These are phyloP conservation scores for Eucidaris tribuloides DNA, from an alignment of 35 echinoderm and acorn worm genomes.

Conservation along the genomic window DNA sequence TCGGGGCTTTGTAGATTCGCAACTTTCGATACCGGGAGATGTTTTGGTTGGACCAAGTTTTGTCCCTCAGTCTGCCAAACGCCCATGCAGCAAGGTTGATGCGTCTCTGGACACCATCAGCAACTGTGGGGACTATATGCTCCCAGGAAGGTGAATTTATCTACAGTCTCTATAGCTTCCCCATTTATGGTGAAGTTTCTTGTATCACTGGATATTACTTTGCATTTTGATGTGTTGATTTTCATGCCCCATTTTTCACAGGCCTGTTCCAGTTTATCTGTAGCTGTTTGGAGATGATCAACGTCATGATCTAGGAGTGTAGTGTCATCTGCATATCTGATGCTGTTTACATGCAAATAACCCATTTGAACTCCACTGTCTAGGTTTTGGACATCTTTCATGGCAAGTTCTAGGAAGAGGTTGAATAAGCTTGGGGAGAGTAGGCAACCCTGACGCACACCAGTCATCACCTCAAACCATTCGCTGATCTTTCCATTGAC, in stretches of 20 bases:
- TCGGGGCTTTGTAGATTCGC: background rate
- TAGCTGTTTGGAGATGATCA: slow-evolving; percentile 5
- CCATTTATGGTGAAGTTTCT: background rate
- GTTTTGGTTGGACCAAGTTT: background rate
- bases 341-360: background rate
- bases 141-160: background rate
- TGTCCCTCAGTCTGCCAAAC: background rate
- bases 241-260: background rate
- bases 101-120: background rate
- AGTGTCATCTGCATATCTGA: slow-evolving; percentile 37
- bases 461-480: background rate
- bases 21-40: too few relatives aligned
- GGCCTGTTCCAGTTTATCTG: background rate
- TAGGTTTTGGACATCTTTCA: slow-evolving; percentile 19
- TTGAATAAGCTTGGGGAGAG: slow-evolving; percentile 29
- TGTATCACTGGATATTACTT: background rate
- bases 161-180: background rate
- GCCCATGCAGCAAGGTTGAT: background rate
- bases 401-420: slow-evolving; percentile 39
- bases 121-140: background rate
- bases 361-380: background rate
- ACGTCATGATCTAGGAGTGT: background rate
- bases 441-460: slow-evolving; percentile 20
- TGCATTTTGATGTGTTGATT: background rate
- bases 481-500: slow-evolving; percentile 32